Evolutionary conservation across 2,888 invertebrate genomes (phyloP).

Genomic region (Xylota segnis): DNA sequence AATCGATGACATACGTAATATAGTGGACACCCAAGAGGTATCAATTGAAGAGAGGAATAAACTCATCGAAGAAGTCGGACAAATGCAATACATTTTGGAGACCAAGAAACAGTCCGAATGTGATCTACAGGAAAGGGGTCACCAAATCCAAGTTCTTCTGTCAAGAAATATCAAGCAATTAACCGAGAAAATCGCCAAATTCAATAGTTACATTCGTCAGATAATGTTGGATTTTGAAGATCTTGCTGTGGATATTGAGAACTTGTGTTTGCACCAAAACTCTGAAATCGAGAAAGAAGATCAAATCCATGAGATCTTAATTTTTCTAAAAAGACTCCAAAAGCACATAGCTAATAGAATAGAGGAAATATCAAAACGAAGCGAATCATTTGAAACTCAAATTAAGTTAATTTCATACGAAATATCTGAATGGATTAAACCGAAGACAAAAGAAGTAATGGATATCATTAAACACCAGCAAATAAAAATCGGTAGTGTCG

Average conservation of each 20-base stretch:
- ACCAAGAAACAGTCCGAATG: slow-evolving; percentile 78
- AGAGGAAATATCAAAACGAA: slow-evolving; percentile 18
- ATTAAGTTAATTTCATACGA: slow-evolving; percentile 56
- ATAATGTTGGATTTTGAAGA: slow-evolving; percentile 51
- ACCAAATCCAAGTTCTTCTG: slow-evolving; percentile 80
- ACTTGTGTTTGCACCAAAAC: slow-evolving; percentile 60
- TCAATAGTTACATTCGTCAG: slow-evolving; percentile 55
- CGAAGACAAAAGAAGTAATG: slow-evolving; percentile 34
- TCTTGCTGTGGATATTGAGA: slow-evolving; percentile 50
- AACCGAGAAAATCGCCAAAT: slow-evolving; percentile 78
- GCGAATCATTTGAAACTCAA: slow-evolving; percentile 37
- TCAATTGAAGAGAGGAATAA: slow-evolving; percentile 78
- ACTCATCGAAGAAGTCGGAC: slow-evolving; percentile 78
- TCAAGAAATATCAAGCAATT: slow-evolving; percentile 80
- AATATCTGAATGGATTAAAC: slow-evolving; percentile 57
- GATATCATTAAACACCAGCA: slow-evolving; percentile 35
- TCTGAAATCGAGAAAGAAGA: slow-evolving; percentile 32
- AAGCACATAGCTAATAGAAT: slow-evolving; percentile 32
- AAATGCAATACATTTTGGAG: slow-evolving; percentile 78
- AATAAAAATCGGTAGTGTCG: slow-evolving; percentile 33
- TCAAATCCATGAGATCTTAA: slow-evolving; percentile 19
- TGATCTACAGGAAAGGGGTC: slow-evolving; percentile 79
- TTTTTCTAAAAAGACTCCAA: slow-evolving; percentile 44
- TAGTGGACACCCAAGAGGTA: slow-evolving; percentile 74
- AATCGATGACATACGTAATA: slow-evolving; percentile 58